Evolutionary conservation across 2,888 invertebrate species (phyloP), one percentile per base, ranked within the genome.

Genomic region (Keiferia lycopersicella): DNA sequence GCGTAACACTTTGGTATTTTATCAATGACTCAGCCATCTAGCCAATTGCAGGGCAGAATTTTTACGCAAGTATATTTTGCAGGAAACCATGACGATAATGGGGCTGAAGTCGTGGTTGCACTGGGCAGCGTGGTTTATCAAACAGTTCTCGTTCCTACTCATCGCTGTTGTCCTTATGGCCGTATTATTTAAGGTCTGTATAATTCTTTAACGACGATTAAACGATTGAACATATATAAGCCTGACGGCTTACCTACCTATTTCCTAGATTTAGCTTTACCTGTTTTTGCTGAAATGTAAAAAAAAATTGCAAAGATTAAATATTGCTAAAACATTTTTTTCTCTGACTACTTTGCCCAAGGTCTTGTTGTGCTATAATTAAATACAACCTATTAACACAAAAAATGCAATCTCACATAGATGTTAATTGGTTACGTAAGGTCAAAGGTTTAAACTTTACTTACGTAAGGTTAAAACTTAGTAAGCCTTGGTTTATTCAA

Each of bases 61-160:
- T 8, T 26, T 7, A 16, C 11, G n/a, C 45, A 45, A n/a, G n/a
- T 20, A 10, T 38, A 41, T 16, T 59, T 30, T 34, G 16, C 88
- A 97, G 95, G 98, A 98, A 92, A 95, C 97, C 11, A 96, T 98
- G 96, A 97, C 96, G 84, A 96, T 98, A 91, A 97, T 97, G 95
- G 98, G 98, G 1, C 87, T 98, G 59, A 94, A 94, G 60, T 95
- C 95, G 64, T 96, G 96, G 95, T 86, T 97, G 66, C 95, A 97
- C 76, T 98, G 98, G 97, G 77, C 94, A 7, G 96, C 97, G 6
- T 97, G 98, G 96, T 97, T 96, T 81, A 88, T 96, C 59, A 96
- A 96, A 79, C 95, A 95, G 65, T 94, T 96, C 69, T 81, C 95
- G 1, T 94, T 96, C 74, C 92, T 96, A 51, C 73, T 94, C 2